A percentile compares a stretch with the other conserved stretches of the same genome.
phyloP scores from a whole-genome alignment of 2,113 vertebrate species.

The Zosterops lateralis region DNA sequence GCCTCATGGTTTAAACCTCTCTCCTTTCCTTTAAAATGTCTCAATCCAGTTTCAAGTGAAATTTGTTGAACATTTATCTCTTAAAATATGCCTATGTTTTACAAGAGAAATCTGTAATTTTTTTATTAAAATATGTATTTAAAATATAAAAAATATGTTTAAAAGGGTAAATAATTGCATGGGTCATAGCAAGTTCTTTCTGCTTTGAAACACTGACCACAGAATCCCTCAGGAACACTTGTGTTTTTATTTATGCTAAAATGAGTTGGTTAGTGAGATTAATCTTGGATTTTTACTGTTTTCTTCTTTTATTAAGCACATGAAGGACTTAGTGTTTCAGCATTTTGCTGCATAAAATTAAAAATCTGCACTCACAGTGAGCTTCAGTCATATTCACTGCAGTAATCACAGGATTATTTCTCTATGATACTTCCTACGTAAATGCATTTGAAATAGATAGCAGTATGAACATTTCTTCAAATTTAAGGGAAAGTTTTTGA shows the following conservation, averaged over 20 bases:
- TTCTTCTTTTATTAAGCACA: not conserved
- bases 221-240: not conserved
- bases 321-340: not conserved
- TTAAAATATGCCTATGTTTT: not conserved
- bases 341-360: not conserved
- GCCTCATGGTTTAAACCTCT: conserved; percentile 70
- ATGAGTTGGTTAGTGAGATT: not conserved
- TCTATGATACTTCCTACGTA: not conserved
- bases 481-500: not conserved
- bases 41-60: conserved; percentile 68
- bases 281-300: not conserved
- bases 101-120: not conserved
- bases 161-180: not conserved
- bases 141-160: not conserved
- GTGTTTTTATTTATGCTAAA: not conserved
- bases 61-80: conserved; percentile 40
- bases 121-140: not conserved
- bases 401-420: not conserved
- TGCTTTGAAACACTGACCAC: not conserved
- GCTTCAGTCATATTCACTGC: not conserved
- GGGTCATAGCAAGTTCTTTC: not conserved
- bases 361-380: not conserved
- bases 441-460: not conserved
- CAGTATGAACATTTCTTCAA: not conserved
- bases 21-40: conserved; percentile 60